phyloP scores from a whole-genome alignment of 2,113 vertebrate species.

The Trematomus loennbergii region DNA sequence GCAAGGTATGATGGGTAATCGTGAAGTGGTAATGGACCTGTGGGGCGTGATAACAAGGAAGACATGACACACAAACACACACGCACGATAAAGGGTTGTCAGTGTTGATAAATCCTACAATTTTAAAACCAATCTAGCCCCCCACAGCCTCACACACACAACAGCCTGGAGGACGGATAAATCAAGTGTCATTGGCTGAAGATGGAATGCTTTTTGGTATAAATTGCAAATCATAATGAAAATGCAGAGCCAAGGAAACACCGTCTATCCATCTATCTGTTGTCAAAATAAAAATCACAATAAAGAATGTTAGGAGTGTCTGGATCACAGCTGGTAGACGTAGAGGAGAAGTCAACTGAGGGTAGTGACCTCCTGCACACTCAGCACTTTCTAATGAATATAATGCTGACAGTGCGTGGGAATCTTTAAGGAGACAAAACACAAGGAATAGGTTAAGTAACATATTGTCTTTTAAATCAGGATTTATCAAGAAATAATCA shows the following conservation, averaged over 20 bases:
- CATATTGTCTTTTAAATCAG: no score
- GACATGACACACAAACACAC: background rate
- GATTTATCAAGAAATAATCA: no score
- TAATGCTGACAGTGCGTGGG: no score
- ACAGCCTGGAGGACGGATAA: conserved; percentile 8
- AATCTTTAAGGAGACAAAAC: no score
- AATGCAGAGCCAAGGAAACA: background rate
- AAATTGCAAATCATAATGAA: conserved; percentile 5
- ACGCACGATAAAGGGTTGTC: conserved; percentile 12
- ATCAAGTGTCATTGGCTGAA: conserved; percentile 18
- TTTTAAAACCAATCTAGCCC: conserved; percentile 28
- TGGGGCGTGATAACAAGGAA: conserved; percentile 14
- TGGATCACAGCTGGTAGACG: background rate
- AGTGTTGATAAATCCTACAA: conserved; percentile 36
- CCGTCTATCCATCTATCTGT: background rate
- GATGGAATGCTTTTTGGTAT: no score
- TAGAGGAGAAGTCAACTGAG: background rate
- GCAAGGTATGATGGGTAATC: conserved; percentile 41
- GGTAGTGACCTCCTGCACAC: background rate
- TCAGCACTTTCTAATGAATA: background rate
- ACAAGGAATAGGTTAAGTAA: no score
- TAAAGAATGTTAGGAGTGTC: no score
- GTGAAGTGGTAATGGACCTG: conserved; percentile 10
- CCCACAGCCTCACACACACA: background rate
- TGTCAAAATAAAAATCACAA: background rate